phyloP scores from a whole-genome alignment of 2,888 invertebrate species.

The Amphiduros pacificus region DNA sequence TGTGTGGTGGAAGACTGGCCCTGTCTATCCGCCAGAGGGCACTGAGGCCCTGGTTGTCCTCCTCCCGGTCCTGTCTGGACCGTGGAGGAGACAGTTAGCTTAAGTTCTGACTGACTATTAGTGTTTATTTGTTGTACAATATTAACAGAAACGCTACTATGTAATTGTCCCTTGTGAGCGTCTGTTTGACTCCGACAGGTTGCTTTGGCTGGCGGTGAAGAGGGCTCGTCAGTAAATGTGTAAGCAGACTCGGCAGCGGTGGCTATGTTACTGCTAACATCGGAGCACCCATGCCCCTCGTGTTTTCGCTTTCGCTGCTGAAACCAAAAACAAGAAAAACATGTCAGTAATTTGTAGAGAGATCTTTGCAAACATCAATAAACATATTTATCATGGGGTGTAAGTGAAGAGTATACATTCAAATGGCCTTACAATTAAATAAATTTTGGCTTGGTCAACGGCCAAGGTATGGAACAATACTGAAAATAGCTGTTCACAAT shows the following conservation, averaged over 20 bases:
- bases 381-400: no score
- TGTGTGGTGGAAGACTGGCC: slow-evolving; percentile 6
- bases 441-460: no score
- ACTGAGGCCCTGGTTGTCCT: neutral
- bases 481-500: no score
- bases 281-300: neutral
- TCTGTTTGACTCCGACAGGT: neutral
- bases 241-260: neutral
- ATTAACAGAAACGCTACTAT: slow-evolving; percentile 21
- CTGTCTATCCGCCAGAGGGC: neutral
- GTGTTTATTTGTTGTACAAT: slow-evolving; percentile 65
- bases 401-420: no score
- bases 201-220: neutral
- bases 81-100: slow-evolving; percentile 79
- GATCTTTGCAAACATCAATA: no score
- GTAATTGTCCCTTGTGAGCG: slow-evolving; percentile 5
- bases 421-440: no score
- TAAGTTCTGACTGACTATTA: slow-evolving; percentile 72
- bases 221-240: slow-evolving; percentile 7
- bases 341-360: no score
- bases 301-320: slow-evolving; percentile 9
- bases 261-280: neutral
- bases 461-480: no score
- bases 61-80: slow-evolving; percentile 69
- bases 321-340: neutral